Conservation (phyloP, 1,140 invertebrate genomes). For the Scaptomyza montana region DNA sequence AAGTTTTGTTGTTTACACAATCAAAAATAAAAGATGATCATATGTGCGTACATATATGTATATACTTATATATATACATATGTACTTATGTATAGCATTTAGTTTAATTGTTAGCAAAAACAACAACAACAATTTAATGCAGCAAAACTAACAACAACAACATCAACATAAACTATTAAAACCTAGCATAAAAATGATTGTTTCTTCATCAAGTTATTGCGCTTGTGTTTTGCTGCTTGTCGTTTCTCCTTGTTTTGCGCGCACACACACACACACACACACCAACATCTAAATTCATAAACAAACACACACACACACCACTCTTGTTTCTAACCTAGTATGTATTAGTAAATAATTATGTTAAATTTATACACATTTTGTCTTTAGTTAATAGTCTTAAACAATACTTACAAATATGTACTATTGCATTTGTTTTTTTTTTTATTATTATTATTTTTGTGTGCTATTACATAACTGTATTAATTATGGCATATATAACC, state of each 20-base stretch:
- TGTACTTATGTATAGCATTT: slow-evolving; percentile 48
- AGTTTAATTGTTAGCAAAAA: slow-evolving; percentile 27
- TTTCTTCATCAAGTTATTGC: slow-evolving; percentile 10
- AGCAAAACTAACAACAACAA: slow-evolving; percentile 19
- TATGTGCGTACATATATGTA: background rate
- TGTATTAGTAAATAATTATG: slow-evolving; percentile 33
- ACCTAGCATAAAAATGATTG: slow-evolving; percentile 18
- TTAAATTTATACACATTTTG: slow-evolving; percentile 24
- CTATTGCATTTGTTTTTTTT: slow-evolving; percentile 27
- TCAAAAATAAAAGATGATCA: slow-evolving; percentile 18
- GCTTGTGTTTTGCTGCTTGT: slow-evolving; percentile 40
- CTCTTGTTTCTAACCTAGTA: slow-evolving; percentile 32
- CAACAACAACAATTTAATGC: slow-evolving; percentile 10
- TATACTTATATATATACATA: slow-evolving; percentile 4
- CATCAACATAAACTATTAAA: slow-evolving; percentile 8
- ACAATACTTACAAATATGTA: slow-evolving; percentile 3
- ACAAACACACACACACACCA: slow-evolving; percentile 5
- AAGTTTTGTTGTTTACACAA: slow-evolving; percentile 31
- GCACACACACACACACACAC: slow-evolving; percentile 13
- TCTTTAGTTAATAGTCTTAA: slow-evolving; percentile 25
- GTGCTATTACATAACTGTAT: slow-evolving; percentile 35
- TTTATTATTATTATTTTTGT: slow-evolving; percentile 19
- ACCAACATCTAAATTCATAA: background rate
- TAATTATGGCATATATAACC: background rate
- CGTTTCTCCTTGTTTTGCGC: slow-evolving; percentile 31